Evolutionary conservation across 2,797 vertebrate genomes (phyloP), one percentile per base, ranked within the genome.

Genomic region (Sarcophilus harrisii): DNA sequence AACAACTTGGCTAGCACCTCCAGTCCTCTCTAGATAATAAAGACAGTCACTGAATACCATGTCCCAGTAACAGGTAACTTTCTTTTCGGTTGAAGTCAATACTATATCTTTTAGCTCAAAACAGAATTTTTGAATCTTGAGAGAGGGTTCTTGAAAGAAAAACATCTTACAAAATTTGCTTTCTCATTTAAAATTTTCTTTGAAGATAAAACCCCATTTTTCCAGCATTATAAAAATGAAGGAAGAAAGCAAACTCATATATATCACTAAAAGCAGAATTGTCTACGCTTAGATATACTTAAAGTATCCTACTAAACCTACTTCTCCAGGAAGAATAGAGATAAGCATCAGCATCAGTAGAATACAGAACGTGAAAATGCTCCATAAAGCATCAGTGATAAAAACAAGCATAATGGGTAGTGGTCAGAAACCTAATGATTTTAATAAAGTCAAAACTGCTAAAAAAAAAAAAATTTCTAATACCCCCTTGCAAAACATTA

Each of bases 101-200:
- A 81, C 18, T 10, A 13, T 10, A 30, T 81, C 66, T 81, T 66
- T 73, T 38, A 73, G n/a, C 66, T 73, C n/a, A 73, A 73, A 73
- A 73, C 66, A 38, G 66, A 73, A 73, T 73, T 73, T n/a, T 73
- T 73, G n/a, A 73, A 73, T 73, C n/a, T 73, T 73, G n/a, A 73
- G 66, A 38, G n/a, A 24, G 13, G 13, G 13, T 66, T 66, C 62
- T 66, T 66, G 5, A 66, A 66, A 38, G 66, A 18, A 73, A 73
- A n/a, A 16, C n/a, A 21, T 73, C 28, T 73, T 73, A 38, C 18
- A 38, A 73, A n/a, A 38, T 73, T 73, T 38, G 21, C 66, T 73
- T 73, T 38, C n/a, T 38, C 66, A 38, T 38, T 38, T 73, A 73
- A 73, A 73, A 38, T 29, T 73, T 38, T 73, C 18, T 73, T 38